Conservation (phyloP, 2,888 invertebrate species). For the Agrotis exclamationis region DNA sequence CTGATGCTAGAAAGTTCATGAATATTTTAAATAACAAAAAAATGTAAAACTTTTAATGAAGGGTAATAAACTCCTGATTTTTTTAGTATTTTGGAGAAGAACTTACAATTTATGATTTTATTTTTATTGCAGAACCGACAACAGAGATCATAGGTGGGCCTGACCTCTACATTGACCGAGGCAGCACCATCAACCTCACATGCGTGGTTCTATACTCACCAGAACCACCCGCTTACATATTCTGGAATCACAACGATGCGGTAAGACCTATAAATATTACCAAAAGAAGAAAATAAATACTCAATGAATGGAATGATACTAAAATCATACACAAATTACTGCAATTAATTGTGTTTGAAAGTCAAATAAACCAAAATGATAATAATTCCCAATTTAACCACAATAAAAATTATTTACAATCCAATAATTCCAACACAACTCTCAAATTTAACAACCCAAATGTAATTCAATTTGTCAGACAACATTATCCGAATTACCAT, state of each 20-base stretch:
- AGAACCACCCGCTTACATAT: constrained; percentile 98
- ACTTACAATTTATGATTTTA: not conserved
- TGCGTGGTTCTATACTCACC: constrained; percentile 98
- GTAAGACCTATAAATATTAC: constrained; percentile 90
- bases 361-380: not conserved
- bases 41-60: too few relatives aligned
- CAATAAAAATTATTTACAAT: constrained; percentile 22
- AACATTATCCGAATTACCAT: constrained; percentile 61
- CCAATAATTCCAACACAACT: constrained; percentile 9
- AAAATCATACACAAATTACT: not conserved
- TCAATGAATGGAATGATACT: not conserved
- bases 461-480: constrained; percentile 47
- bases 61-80: too few relatives aligned
- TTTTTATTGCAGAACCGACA: constrained; percentile 95
- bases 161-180: constrained; percentile 97
- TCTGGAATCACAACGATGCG: constrained; percentile 98
- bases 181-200: constrained; percentile 98
- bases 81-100: not conserved
- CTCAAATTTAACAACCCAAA: constrained; percentile 64
- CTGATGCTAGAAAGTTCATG: too few relatives aligned
- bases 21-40: not conserved
- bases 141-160: constrained; percentile 98
- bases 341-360: not conserved
- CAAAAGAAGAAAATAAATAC: not conserved
- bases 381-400: not conserved